Base-by-base conservation (phyloP, 2,113 vertebrate species). In the Pardalotus punctatus region DNA sequence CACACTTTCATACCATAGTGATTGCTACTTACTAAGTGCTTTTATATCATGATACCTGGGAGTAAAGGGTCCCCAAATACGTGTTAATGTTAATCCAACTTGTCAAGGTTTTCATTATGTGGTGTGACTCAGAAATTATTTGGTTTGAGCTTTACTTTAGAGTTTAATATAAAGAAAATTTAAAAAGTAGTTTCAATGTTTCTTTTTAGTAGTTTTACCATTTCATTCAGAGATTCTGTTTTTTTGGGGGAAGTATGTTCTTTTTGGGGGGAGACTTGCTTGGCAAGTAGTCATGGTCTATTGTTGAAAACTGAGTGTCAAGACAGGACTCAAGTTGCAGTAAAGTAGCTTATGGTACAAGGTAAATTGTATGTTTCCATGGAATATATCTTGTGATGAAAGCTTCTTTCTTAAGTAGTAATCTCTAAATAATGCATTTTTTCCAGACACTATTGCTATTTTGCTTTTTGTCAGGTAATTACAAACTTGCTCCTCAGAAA, bases 391-490 rank as follows among this genome's bases (percentile, higher is more conserved):
- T 77, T 95, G 48, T 81, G 91, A 79, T 93, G 81, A 97, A 95
- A 96, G 61, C 80, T 82, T 81, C 84, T 94, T 85, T 95, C 94
- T 93, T 93, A 96, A 80, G n/a, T 36, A 95, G 42, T 95, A 57
- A 61, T 96, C 51, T 85, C 64, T 50, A 95, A 93, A 95, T 96
- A 96, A 95, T 43, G 18, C 64, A 84, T 96, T 96, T 70, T 97
- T 97, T 92, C 81, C 69, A 95, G 58, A 87, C 58, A 96, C 77
- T 47, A 27, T 94, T 81, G 81, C 60, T 64, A 74, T 74, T 87
- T 97, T 80, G 20, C 93, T 89, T 47, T 96, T 85, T 90, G 85
- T 87, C 78, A 88, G 74, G 71, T 92, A 96, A 82, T 93, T 86
- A 94, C 54, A 90, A 97, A 87, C 33, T 50, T 71, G 13, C 29